phyloP scores from a whole-genome alignment of 2,888 invertebrate genomes.

The Drosophila limbata region DNA sequence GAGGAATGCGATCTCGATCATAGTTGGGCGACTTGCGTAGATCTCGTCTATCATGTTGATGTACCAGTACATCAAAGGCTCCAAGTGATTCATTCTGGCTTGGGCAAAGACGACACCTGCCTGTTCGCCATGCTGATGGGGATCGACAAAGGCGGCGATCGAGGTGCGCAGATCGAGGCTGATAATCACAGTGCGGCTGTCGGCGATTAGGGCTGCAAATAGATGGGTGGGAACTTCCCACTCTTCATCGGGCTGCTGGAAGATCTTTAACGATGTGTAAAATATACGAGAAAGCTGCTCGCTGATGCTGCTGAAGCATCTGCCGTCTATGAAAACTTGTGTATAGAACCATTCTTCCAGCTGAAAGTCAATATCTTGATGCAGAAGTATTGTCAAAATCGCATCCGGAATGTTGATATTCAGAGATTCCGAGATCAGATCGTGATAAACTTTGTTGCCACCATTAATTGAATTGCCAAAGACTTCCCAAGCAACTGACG shows the following conservation, averaged over 20 bases:
- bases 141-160: constrained; percentile 70
- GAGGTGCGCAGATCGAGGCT: constrained; percentile 66
- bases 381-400: constrained; percentile 83
- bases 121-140: constrained; percentile 72
- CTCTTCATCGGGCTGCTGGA: constrained; percentile 29
- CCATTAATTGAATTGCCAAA: constrained; percentile 87
- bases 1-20: constrained; percentile 78
- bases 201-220: constrained; percentile 76
- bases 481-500: constrained; percentile 84
- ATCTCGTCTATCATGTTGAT: constrained; percentile 69
- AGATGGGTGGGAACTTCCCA: constrained; percentile 45
- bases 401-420: constrained; percentile 87
- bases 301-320: constrained; percentile 46
- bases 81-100: constrained; percentile 49
- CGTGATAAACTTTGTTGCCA: constrained; percentile 87
- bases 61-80: constrained; percentile 70
- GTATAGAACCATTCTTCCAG: constrained; percentile 80
- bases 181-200: constrained; percentile 74
- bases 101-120: constrained; percentile 74
- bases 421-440: constrained; percentile 82
- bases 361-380: constrained; percentile 65
- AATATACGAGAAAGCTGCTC: constrained; percentile 64
- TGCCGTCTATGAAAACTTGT: constrained; percentile 67
- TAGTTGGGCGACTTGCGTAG: constrained; percentile 68
- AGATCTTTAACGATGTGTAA: constrained; percentile 60